phyloP scores from a whole-genome alignment of 2,797 vertebrate species.

The Anguilla anguilla region DNA sequence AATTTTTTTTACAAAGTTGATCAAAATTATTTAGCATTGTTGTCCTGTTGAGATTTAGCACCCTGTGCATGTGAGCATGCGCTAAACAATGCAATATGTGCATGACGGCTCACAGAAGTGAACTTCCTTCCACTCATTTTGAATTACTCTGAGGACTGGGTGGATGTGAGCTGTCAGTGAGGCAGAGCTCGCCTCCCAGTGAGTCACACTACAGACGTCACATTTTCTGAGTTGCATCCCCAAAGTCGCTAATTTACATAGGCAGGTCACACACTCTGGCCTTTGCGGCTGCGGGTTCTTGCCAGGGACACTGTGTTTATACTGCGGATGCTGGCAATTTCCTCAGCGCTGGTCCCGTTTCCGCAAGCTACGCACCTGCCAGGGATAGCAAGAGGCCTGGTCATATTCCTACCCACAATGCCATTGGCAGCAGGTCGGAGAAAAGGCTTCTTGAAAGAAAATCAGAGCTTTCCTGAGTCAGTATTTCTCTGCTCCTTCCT shows the following conservation, averaged over 20 bases:
- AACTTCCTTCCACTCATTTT: not conserved
- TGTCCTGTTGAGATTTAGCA: not conserved
- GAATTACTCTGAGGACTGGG: conserved; percentile 1
- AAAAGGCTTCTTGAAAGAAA: not conserved
- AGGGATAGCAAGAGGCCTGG: not conserved
- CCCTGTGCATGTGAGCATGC: not conserved
- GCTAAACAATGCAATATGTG: not conserved
- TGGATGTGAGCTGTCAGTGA: not conserved
- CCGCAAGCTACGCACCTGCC: conserved; percentile 5
- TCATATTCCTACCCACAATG: not conserved
- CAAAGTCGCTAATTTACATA: conserved; percentile 14
- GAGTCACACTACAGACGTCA: conserved; percentile 12
- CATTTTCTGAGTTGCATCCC: not conserved
- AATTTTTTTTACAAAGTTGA: not conserved
- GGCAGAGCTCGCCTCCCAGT: not conserved
- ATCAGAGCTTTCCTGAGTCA: not conserved
- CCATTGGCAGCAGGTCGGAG: not conserved
- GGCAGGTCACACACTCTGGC: conserved; percentile 1
- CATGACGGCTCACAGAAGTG: not conserved
- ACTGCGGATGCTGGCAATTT: conserved; percentile 23
- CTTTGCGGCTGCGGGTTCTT: not conserved
- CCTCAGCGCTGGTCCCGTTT: not conserved
- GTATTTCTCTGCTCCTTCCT: not conserved
- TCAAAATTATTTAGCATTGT: not conserved
- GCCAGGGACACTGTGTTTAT: conserved; percentile 18